Conservation (phyloP, 2,113 vertebrate species). For the Eleginops maclovinus region DNA sequence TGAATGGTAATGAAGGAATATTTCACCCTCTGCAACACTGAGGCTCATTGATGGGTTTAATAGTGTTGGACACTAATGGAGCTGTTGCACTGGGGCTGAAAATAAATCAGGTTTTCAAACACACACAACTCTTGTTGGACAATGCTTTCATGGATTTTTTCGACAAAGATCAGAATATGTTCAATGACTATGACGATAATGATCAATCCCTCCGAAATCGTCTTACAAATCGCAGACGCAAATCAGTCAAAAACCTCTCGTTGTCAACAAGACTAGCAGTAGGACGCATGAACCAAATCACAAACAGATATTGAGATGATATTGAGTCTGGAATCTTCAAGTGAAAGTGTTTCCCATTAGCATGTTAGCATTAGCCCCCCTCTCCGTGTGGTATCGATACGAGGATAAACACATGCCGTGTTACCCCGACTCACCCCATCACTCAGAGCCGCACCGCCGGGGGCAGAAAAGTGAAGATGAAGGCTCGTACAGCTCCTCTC, state of each 20-base stretch:
- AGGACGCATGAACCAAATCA: neutral
- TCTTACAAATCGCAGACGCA: no score
- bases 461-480: slow-evolving; percentile 59
- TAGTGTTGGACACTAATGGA: neutral
- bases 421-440: slow-evolving; percentile 55
- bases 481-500: slow-evolving; percentile 66
- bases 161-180: no score
- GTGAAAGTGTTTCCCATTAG: neutral
- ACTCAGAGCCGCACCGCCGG: slow-evolving; percentile 35
- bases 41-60: neutral
- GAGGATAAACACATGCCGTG: slow-evolving; percentile 15
- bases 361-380: neutral
- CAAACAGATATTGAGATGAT: slow-evolving; percentile 16
- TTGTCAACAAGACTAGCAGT: neutral
- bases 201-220: no score
- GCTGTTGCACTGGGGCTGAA: neutral
- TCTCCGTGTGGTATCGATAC: slow-evolving; percentile 20
- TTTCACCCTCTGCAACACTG: neutral
- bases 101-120: neutral
- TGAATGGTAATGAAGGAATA: neutral
- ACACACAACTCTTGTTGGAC: neutral
- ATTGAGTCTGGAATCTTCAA: neutral
- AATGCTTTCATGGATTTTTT: no score
- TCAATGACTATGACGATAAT: no score
- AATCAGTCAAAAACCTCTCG: no score